A percentile compares a stretch with the other conserved stretches of the same genome.
Evolutionary conservation across 2,888 invertebrate genomes (phyloP).

Genomic region (Anoncus sp.): DNA sequence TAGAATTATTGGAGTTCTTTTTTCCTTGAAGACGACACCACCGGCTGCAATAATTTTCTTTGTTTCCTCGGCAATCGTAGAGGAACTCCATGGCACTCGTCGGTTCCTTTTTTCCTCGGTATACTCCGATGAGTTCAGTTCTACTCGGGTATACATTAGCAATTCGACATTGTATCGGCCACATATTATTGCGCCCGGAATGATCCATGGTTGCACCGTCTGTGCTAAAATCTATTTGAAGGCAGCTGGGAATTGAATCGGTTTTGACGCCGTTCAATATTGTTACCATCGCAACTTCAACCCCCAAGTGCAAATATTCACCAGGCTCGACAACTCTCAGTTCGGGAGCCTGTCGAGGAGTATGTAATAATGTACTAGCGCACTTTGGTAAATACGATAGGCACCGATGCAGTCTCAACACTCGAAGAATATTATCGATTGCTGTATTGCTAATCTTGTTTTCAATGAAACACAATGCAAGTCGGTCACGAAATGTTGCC

Average conservation of each 20-base stretch:
- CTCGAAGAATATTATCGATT: slow-evolving; percentile 5
- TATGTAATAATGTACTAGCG: slow-evolving; percentile 44
- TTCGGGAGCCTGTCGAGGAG: slow-evolving; percentile 23
- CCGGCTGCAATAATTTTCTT: slow-evolving; percentile 44
- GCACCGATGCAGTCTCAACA: slow-evolving; percentile 18
- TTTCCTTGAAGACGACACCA: slow-evolving; percentile 43
- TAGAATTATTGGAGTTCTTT: slow-evolving; percentile 40
- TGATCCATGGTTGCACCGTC: slow-evolving; percentile 54
- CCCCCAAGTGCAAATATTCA: slow-evolving; percentile 51
- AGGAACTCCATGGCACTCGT: slow-evolving; percentile 50
- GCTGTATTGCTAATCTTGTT: slow-evolving; percentile 8
- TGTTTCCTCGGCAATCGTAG: slow-evolving; percentile 45
- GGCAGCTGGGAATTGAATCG: slow-evolving; percentile 24
- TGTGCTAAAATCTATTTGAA: slow-evolving; percentile 56
- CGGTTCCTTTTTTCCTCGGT: slow-evolving; percentile 33
- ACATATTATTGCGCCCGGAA: slow-evolving; percentile 54
- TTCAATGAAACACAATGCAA: slow-evolving; percentile 14
- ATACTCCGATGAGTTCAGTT: slow-evolving; percentile 62
- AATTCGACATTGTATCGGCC: slow-evolving; percentile 67
- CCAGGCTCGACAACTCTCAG: not conserved
- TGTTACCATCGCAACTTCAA: slow-evolving; percentile 30
- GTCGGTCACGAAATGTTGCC: slow-evolving; percentile 24
- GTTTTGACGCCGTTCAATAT: slow-evolving; percentile 24
- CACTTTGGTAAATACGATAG: slow-evolving; percentile 48
- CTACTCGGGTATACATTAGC: slow-evolving; percentile 40